These are phyloP conservation scores for Anguilla japonica DNA, from an alignment of 2,113 vertebrate genomes.

Conservation along the genomic window DNA sequence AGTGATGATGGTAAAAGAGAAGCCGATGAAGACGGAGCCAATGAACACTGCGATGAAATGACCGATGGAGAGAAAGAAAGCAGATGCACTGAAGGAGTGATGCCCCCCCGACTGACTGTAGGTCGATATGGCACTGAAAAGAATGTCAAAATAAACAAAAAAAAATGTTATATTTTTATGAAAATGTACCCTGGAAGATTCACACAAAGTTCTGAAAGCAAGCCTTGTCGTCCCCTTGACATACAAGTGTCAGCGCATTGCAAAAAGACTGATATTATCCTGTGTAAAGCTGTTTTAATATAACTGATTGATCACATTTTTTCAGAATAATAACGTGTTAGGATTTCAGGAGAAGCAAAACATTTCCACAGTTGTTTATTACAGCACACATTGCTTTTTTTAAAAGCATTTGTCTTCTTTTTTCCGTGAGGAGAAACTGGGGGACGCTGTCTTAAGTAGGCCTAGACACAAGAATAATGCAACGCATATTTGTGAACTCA, in stretches of 20 bases:
- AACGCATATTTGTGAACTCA: slow-evolving; percentile 14
- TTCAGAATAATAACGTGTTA: background rate
- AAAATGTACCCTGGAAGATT: slow-evolving; percentile 14
- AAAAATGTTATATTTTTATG: background rate
- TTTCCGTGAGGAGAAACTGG: too few relatives aligned
- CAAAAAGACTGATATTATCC: slow-evolving; percentile 38
- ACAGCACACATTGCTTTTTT: background rate
- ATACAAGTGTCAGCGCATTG: slow-evolving; percentile 25
- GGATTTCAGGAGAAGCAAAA: background rate
- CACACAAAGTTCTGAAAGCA: slow-evolving; percentile 21
- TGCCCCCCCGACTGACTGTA: slow-evolving; percentile 75
- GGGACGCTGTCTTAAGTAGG: too few relatives aligned
- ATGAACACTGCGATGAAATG: slow-evolving; percentile 79
- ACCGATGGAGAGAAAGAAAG: slow-evolving; percentile 75
- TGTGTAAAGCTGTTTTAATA: slow-evolving; percentile 42
- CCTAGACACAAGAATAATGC: background rate
- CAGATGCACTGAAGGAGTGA: slow-evolving; percentile 65
- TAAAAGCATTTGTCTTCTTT: background rate
- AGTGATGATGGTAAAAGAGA: slow-evolving; percentile 76
- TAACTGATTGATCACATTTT: slow-evolving; percentile 31
- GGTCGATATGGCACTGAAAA: slow-evolving; percentile 76
- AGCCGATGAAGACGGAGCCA: slow-evolving; percentile 78
- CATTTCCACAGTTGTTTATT: background rate
- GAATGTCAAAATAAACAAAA: slow-evolving; percentile 25
- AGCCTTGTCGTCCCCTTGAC: slow-evolving; percentile 21